Base-by-base conservation (phyloP, 1,140 invertebrate genomes). In the Drosophila burlai region DNA sequence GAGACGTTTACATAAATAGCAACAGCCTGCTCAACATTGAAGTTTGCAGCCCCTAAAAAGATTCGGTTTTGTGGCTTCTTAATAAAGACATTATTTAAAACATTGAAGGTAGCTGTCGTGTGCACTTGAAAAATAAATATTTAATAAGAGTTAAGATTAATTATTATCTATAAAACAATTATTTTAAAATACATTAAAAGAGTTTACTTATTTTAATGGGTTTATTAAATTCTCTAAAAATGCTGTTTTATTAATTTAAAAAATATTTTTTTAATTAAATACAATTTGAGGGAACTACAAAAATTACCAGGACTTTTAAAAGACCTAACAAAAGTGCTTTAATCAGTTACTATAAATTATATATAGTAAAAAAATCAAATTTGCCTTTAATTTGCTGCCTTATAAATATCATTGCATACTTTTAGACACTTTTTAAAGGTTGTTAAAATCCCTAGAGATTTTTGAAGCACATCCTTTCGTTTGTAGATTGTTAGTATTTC, bases 1-100 rank as follows among this genome's bases (percentile, higher is more conserved):
- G 34, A 57, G 54, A 57, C 54, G 54, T 57, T 57, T 57, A 57
- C 54, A 57, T 40, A 31, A 57, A 57, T 21, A 57, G 54, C 54
- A 57, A 57, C 54, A 57, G 54, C 54, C 54, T 40, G 54, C 36
- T n/a, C 36, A 40, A 57, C 54, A 57, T 57, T 36, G 36, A 57
- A 57, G 54, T 57, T 57, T 57, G 54, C 11, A 26, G 15, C 2
- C 2, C 9, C 5, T 40, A 40, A 57, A 57, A 57, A 26, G 36
- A 24, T 40, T 57, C 21, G 54, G 54, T 15, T 26, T 57, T 57
- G 50, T 57, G 50, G 4, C 34, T 40, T 4, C 54, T 40, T 31
- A 57, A 57, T 57, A 40, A 38, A 57, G 36, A 57, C 2, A 57
- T 40, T 57, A 40, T 57, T 57, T 57, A 24, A 57, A 57, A 26